Evolutionary conservation across 2,888 invertebrate genomes (phyloP), one percentile per base, ranked within the genome.

Genomic region (Eilema griseolum): DNA sequence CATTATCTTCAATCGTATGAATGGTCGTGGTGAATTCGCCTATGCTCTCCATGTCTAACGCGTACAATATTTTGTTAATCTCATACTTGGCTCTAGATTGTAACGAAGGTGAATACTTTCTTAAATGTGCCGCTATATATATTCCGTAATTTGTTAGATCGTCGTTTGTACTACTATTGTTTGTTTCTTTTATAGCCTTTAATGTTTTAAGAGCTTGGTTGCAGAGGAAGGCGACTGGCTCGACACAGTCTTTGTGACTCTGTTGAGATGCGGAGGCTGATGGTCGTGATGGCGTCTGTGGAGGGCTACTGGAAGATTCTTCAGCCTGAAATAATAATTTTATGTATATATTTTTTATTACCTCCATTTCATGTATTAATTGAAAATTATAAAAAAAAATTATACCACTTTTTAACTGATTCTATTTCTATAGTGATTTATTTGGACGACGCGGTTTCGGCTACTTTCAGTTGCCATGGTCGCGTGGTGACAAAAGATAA

Each of bases 1-100:
- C 52, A 61, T 46, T 59, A 11, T 66, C 62, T 23, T 57, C 64
- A 16, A 56, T 28, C 4, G 12, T 59, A 14, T 24, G 28, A 11
- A 63, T 63, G 5, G 62, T 20, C 24, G 52, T n/a, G 31, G 24
- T 62, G 7, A 46, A 59, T 26, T 68, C 37, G 12, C 62, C 66
- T n/a, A 69, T 37, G 31, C 64, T 69, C 60, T 72, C 62, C 31
- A 69, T 31, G 24, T 72, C 72, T 46, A 72, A 59, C 7, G 59
- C 66, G 11, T 72, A 72, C 16, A 72, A 66, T 66, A 72, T 66
- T 41, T 72, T 72, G 56, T 69, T 72, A n/a, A 72, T 72, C 62
- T 72, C 69, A 62, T 57, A 72, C 66, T 68, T 72, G 61, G 72
- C 72, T 46, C 57, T 61, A 16, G 68, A 66, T 52, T 72, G 72